Percentiles rank a stretch among this genome's conserved stretches.
Conservation (phyloP, 2,113 vertebrate genomes). For the crab-eating macaque (Macaca fascicularis) region T2T-MFA8v1.1 NC_088381.1:16572501-16573000, state of each 20-base stretch:
- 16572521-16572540: too few species aligned
- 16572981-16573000: neutral
- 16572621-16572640: too few species aligned
- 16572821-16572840: neutral
- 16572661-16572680: neutral
- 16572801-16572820: neutral
- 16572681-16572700: slow-evolving; percentile 15
- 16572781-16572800: neutral
- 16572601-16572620: too few species aligned
- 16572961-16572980: neutral
- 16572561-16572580: too few species aligned
- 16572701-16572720: neutral
- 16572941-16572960: neutral
- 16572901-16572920: neutral
- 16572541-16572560: too few species aligned
- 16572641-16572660: neutral
- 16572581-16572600: too few species aligned
- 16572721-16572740: neutral
- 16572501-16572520: too few species aligned
- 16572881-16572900: neutral
- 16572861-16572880: neutral
- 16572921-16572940: neutral
- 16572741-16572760: neutral
- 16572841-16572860: neutral
- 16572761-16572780: neutral